Conservation (phyloP, 2,888 invertebrate genomes). For the Pemphredon lugubris region DNA sequence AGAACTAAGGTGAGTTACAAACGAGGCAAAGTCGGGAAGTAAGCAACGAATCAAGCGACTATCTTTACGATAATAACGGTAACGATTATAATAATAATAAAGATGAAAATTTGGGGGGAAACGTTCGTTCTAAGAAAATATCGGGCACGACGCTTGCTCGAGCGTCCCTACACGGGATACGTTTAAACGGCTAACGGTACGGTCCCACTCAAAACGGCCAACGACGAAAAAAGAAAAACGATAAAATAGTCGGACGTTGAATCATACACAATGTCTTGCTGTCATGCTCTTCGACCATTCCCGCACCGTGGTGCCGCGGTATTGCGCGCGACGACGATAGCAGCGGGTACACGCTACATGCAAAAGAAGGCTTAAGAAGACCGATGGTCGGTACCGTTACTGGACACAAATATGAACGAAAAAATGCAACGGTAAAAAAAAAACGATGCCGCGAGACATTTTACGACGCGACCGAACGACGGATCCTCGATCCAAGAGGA, state of each 20-base stretch:
- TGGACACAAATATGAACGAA: conserved; percentile 66
- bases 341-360: conserved; percentile 31
- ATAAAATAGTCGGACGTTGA: conserved; percentile 1
- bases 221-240: background rate
- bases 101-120: background rate
- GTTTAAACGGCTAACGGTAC: conserved; percentile 43
- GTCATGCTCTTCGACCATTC: conserved; percentile 4
- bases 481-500: background rate
- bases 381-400: conserved; percentile 67
- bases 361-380: conserved; percentile 52
- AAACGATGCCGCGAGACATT: conserved; percentile 40
- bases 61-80: too few species aligned
- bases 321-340: conserved; percentile 3
- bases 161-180: conserved; percentile 4
- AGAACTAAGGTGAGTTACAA: too few species aligned
- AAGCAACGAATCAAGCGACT: too few species aligned
- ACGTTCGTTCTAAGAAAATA: background rate
- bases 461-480: conserved; percentile 25
- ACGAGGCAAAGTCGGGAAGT: too few species aligned
- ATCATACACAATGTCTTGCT: conserved; percentile 8
- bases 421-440: conserved; percentile 72
- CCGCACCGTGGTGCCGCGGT: background rate
- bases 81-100: too few species aligned
- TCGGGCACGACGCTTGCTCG: background rate
- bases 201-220: too few species aligned